Conservation (phyloP, 2,113 vertebrate species). For the Furnarius figulus region DNA sequence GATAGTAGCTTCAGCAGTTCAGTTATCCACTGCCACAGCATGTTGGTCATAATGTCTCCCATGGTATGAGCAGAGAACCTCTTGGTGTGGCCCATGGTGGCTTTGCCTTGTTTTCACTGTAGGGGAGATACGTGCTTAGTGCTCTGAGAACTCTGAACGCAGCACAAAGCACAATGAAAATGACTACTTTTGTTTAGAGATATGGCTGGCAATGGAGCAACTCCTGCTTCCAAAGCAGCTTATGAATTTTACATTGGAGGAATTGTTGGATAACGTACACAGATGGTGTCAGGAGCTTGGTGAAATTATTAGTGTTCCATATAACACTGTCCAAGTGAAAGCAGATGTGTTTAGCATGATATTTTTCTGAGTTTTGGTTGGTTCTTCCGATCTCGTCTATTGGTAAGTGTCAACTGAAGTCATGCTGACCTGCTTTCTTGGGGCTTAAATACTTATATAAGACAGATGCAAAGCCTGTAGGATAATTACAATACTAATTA, state of each 20-base stretch:
- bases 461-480: not conserved
- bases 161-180: not conserved
- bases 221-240: not conserved
- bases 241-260: not conserved
- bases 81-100: not conserved
- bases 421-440: conserved; percentile 11
- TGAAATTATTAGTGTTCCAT: not conserved
- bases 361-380: not conserved
- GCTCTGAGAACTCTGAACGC: not conserved
- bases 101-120: rapidly evolving
- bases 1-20: rapidly evolving
- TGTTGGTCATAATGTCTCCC: not conserved
- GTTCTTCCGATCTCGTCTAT: not conserved
- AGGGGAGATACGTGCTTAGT: not conserved
- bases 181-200: not conserved
- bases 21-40: not conserved
- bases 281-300: not conserved
- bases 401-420: not conserved
- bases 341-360: not conserved
- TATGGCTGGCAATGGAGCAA: not conserved
- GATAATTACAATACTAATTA: conserved; percentile 46
- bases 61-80: not conserved
- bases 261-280: not conserved
- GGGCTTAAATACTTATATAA: conserved; percentile 5
- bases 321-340: not conserved